Evolutionary conservation across 2,113 vertebrate species (phyloP).

Genomic region (Nymphicus hollandicus): DNA sequence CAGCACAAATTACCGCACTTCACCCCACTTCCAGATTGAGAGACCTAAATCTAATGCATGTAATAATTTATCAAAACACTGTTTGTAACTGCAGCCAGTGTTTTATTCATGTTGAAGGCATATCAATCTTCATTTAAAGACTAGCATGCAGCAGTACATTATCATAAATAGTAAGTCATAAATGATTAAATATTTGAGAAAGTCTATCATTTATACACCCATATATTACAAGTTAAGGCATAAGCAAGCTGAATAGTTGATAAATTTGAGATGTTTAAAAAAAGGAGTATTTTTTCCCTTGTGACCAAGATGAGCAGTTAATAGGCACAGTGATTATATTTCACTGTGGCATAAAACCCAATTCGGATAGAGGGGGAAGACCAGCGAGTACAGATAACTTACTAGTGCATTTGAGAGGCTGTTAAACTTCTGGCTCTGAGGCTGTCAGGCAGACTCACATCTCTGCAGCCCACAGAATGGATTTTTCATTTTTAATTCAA

Average conservation of each 20-base stretch:
- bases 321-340: neutral
- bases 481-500: constrained; percentile 57
- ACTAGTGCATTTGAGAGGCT: neutral
- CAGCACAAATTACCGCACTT: neutral
- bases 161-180: constrained; percentile 17
- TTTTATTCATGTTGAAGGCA: neutral
- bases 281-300: neutral
- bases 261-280: neutral
- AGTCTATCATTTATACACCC: neutral
- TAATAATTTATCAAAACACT: neutral
- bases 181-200: neutral
- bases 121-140: constrained; percentile 43
- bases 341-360: neutral
- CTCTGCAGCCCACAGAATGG: constrained; percentile 29
- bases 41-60: neutral
- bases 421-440: neutral
- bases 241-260: neutral
- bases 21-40: neutral
- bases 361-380: neutral
- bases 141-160: neutral
- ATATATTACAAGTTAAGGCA: neutral
- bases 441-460: neutral
- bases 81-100: neutral
- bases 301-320: neutral
- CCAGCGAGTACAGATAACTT: neutral